These are phyloP conservation scores for Podabrus alpinus DNA, from an alignment of 2,888 invertebrate species.

Conservation along the genomic window DNA sequence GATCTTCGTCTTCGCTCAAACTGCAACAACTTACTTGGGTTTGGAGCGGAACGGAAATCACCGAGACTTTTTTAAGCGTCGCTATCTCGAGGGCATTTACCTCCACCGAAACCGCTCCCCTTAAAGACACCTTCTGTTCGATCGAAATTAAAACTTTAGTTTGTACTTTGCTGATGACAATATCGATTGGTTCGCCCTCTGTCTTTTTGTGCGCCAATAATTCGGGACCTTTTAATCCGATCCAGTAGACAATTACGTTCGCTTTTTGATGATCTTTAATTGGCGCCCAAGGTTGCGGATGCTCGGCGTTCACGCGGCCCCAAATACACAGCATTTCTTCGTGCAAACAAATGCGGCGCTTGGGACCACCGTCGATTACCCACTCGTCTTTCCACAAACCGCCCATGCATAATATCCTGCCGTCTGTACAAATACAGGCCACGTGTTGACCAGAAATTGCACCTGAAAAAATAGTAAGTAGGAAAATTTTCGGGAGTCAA, in stretches of 20 bases:
- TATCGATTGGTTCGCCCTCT: slow-evolving; percentile 85
- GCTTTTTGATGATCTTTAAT: slow-evolving; percentile 84
- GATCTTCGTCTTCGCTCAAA: slow-evolving; percentile 73
- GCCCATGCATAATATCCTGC: slow-evolving; percentile 51
- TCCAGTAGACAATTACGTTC: slow-evolving; percentile 79
- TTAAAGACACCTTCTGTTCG: slow-evolving; percentile 79
- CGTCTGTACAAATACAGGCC: slow-evolving; percentile 52
- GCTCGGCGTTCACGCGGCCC: slow-evolving; percentile 82
- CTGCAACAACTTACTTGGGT: slow-evolving; percentile 70
- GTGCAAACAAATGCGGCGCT: slow-evolving; percentile 46
- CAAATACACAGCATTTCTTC: slow-evolving; percentile 72
- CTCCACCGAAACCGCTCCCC: slow-evolving; percentile 73
- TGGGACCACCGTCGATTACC: slow-evolving; percentile 56
- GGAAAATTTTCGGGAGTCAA: too few species aligned
- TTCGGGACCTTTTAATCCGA: slow-evolving; percentile 63
- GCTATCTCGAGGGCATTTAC: slow-evolving; percentile 67
- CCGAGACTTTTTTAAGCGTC: slow-evolving; percentile 65
- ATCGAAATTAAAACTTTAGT: slow-evolving; percentile 73
- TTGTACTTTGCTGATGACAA: slow-evolving; percentile 73
- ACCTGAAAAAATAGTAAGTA: slow-evolving; percentile 39
- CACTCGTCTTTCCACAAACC: slow-evolving; percentile 59
- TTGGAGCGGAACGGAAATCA: slow-evolving; percentile 71
- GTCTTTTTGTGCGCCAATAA: slow-evolving; percentile 81
- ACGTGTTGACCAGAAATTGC: slow-evolving; percentile 48
- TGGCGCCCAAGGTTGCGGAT: slow-evolving; percentile 94